A percentile compares a stretch with the other conserved stretches of the same genome.
These are phyloP conservation scores for Dysdera silvatica DNA, from an alignment of 1,140 invertebrate genomes.

Conservation along the genomic window DNA sequence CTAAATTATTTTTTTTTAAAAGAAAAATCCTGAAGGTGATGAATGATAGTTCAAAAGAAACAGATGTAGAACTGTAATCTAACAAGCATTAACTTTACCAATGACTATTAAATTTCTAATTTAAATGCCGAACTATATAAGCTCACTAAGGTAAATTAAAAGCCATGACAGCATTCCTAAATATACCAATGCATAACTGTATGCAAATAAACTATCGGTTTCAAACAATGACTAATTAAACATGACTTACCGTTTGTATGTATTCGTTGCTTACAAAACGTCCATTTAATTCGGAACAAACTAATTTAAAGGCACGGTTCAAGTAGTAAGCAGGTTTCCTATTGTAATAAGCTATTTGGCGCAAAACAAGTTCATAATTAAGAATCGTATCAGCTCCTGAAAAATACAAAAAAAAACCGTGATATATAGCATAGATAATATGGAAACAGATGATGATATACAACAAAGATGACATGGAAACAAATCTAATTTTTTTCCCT, in stretches of 20 bases:
- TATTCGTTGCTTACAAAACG: conserved; percentile 91
- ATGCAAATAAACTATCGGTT: no score
- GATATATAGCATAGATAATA: not conserved
- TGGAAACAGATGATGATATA: not conserved
- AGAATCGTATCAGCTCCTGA: conserved; percentile 67
- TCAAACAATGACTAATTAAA: no score
- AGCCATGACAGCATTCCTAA: no score
- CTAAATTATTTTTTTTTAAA: no score
- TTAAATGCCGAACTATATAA: no score
- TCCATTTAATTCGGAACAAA: conserved; percentile 85
- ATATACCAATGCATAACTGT: no score
- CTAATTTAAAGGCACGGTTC: conserved; percentile 86
- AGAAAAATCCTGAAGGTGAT: no score
- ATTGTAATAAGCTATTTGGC: conserved; percentile 79
- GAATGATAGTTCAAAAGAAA: no score
- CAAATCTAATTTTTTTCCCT: not conserved
- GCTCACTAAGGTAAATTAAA: no score
- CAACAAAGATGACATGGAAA: not conserved
- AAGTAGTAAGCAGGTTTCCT: conserved; percentile 88
- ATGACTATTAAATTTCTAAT: no score
- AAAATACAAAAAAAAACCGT: conserved; percentile 2
- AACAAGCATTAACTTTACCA: no score
- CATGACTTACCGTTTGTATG: conserved; percentile 68
- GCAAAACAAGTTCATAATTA: conserved; percentile 64
- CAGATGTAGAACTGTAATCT: no score